Percentiles rank a stretch among this genome's conserved stretches.
Evolutionary conservation across 2,113 vertebrate species (phyloP).

Genomic region (Passerina amoena): DNA sequence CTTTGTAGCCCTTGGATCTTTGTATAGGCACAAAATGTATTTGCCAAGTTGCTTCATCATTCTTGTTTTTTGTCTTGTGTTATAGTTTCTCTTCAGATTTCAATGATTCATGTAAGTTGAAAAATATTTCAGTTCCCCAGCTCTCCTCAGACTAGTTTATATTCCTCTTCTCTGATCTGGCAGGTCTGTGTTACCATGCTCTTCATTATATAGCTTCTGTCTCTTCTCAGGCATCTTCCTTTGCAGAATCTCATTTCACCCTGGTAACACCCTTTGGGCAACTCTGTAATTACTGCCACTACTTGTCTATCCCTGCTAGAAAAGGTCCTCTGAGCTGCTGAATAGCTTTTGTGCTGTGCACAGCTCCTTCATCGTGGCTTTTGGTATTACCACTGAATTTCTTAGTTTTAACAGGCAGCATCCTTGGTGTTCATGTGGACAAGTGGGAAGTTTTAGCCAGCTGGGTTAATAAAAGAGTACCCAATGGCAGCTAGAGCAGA

Average conservation of each 20-base stretch:
- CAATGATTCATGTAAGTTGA: not conserved
- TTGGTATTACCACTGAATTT: not conserved
- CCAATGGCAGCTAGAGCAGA: not conserved
- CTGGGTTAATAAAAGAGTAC: not conserved
- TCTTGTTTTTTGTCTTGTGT: accelerated
- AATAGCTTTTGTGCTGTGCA: not conserved
- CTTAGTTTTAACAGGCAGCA: not conserved
- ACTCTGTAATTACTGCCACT: not conserved
- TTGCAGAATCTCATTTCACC: not conserved
- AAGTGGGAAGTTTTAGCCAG: not conserved
- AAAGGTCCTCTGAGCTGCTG: not conserved
- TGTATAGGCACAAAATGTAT: not conserved
- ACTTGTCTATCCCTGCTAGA: not conserved
- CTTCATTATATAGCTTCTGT: not conserved
- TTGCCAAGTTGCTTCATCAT: not conserved
- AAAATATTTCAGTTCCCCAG: not conserved
- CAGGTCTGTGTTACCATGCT: not conserved
- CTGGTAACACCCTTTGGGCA: not conserved
- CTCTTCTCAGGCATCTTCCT: not conserved
- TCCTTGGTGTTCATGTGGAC: not conserved
- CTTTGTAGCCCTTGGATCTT: not conserved
- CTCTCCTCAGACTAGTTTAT: not conserved
- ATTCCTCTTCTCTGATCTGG: not conserved
- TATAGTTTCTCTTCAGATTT: not conserved
- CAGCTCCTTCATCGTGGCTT: not conserved